phyloP scores from a whole-genome alignment of 2,797 vertebrate species.

The Argentina silus region DNA sequence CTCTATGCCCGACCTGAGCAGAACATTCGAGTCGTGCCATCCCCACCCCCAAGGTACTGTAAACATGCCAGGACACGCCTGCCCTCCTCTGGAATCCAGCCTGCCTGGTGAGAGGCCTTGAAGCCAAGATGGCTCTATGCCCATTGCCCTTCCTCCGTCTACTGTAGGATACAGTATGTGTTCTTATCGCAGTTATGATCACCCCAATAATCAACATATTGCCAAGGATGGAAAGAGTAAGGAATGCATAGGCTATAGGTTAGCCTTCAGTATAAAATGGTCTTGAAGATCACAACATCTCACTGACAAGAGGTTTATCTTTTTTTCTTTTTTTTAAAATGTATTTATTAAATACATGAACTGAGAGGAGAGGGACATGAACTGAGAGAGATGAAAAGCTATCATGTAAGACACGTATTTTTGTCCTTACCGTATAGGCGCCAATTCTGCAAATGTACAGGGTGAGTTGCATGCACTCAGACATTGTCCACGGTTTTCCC shows the following conservation, averaged over 20 bases:
- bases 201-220: no score
- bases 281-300: no score
- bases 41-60: background rate
- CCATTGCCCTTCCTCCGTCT: background rate
- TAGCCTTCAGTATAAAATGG: no score
- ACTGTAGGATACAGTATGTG: background rate
- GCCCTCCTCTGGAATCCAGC: background rate
- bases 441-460: slow-evolving; percentile 8
- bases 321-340: no score
- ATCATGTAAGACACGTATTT: background rate
- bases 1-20: background rate
- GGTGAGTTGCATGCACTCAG: slow-evolving; percentile 3
- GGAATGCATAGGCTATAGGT: no score
- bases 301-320: background rate
- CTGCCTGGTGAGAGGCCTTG: background rate
- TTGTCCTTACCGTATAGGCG: slow-evolving; percentile 7
- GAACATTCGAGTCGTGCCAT: slow-evolving; percentile 2
- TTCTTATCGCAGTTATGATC: background rate
- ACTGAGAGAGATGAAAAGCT: background rate
- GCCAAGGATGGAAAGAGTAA: no score
- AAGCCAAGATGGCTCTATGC: background rate
- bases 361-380: background rate
- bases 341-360: background rate
- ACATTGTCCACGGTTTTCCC: slow-evolving; percentile 1
- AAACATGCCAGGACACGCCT: background rate